These are phyloP conservation scores for Oscarella lobularis DNA, from an alignment of 37 sponge, comb jelly and placozoan genomes.

Conservation along the genomic window DNA sequence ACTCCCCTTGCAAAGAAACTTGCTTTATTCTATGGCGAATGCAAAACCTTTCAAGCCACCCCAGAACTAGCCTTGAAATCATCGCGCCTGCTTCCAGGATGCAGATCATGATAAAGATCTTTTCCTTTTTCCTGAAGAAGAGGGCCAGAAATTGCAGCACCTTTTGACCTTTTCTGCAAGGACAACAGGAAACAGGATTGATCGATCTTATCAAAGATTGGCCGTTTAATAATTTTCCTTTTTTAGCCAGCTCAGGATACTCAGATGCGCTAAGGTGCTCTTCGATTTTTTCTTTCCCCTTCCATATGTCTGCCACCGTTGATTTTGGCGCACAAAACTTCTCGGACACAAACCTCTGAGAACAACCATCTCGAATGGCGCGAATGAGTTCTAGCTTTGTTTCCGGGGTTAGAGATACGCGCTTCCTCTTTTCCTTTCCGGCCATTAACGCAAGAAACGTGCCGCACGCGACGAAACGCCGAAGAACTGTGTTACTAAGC, in stretches of 20 bases:
- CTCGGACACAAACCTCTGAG: constrained; percentile 20
- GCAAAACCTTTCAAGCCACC: constrained; percentile 20
- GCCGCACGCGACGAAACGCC: too few relatives aligned
- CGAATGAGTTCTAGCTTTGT: constrained; percentile 14
- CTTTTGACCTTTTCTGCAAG: constrained; percentile 25
- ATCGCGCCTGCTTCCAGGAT: constrained; percentile 17
- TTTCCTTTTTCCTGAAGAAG: constrained; percentile 19
- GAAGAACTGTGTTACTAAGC: too few relatives aligned
- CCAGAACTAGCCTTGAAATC: constrained; percentile 26
- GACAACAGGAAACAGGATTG: constrained; percentile 19
- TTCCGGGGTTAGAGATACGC: constrained; percentile 7
- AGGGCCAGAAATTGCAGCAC: constrained; percentile 18
- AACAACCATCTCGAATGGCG: constrained; percentile 9
- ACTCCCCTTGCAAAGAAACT: constrained; percentile 21
- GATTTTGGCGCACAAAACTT: constrained; percentile 12
- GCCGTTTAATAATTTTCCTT: constrained; percentile 12
- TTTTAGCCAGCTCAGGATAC: constrained; percentile 13
- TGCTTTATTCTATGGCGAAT: constrained; percentile 18
- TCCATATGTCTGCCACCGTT: constrained; percentile 28
- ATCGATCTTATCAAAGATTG: constrained; percentile 17
- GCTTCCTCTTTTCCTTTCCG: constrained; percentile 16
- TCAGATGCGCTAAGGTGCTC: constrained; percentile 6
- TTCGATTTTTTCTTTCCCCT: constrained; percentile 14
- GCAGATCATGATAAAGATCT: constrained; percentile 12
- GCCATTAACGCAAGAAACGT: too few relatives aligned